Percentiles rank a stretch among this genome's conserved stretches.
Conservation (phyloP, 1,140 invertebrate genomes). For the Rhyzopertha dominica region DNA sequence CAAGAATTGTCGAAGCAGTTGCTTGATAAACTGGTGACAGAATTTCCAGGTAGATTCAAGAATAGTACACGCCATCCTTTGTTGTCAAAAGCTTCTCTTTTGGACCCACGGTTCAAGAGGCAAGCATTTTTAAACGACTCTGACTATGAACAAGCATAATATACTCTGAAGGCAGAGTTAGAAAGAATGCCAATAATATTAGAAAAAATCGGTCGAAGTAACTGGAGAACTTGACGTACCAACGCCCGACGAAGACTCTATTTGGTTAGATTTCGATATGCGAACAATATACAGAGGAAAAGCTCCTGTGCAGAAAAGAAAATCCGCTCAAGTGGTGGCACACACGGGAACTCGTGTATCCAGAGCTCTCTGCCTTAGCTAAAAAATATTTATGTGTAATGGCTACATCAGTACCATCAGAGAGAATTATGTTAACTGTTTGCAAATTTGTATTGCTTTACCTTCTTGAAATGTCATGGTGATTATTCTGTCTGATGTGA, state of each 20-base stretch:
- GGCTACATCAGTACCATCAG: conserved; percentile 43
- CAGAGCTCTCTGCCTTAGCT: conserved; percentile 35
- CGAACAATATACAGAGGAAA: too few relatives aligned
- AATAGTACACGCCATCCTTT: conserved; percentile 29
- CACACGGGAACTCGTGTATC: conserved; percentile 30
- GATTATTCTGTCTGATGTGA: too few relatives aligned
- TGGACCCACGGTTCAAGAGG: conserved; percentile 29
- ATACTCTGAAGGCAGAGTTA: conserved; percentile 34
- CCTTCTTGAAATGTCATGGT: too few relatives aligned
- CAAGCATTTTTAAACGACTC: conserved; percentile 27
- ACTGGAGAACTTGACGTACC: too few relatives aligned
- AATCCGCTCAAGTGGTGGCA: conserved; percentile 33
- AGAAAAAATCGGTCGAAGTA: too few relatives aligned
- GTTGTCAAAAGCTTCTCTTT: conserved; percentile 31
- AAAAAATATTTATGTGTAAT: conserved; percentile 37
- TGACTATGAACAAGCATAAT: conserved; percentile 32
- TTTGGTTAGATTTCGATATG: too few relatives aligned
- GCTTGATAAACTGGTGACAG: conserved; percentile 25
- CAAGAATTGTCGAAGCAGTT: conserved; percentile 26
- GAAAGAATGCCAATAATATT: conserved; percentile 27
- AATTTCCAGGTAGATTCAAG: conserved; percentile 31
- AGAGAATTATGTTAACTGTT: too few relatives aligned
- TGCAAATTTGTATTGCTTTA: too few relatives aligned
- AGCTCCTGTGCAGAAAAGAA: too few relatives aligned
- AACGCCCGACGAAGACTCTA: too few relatives aligned